These are phyloP conservation scores for Drosophila melanogaster DNA, from an alignment of 1,140 invertebrate species.

Conservation along the genomic window Release_6_plus_ISO1_MT NT_033779.5:18766501-18767000, in stretches of 20 bases:
- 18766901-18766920: slow-evolving; percentile 84
- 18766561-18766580: too few relatives aligned
- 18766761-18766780: neutral
- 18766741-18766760: neutral
- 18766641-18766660: slow-evolving; percentile 48
- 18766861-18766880: slow-evolving; percentile 81
- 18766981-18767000: neutral
- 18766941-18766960: slow-evolving; percentile 67
- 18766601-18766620: neutral
- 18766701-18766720: slow-evolving; percentile 75
- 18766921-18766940: slow-evolving; percentile 82
- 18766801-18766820: slow-evolving; percentile 70
- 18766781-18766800: slow-evolving; percentile 23
- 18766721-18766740: slow-evolving; percentile 30
- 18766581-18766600: too few relatives aligned
- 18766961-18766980: slow-evolving; percentile 29
- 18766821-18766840: slow-evolving; percentile 80
- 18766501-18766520: too few relatives aligned
- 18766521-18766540: too few relatives aligned
- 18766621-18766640: neutral
- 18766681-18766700: slow-evolving; percentile 11
- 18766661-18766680: slow-evolving; percentile 21
- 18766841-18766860: slow-evolving; percentile 56
- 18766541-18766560: too few relatives aligned
- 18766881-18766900: slow-evolving; percentile 85